Base-by-base conservation (phyloP, 2,113 vertebrate genomes). In the Anguilla rostrata region DNA sequence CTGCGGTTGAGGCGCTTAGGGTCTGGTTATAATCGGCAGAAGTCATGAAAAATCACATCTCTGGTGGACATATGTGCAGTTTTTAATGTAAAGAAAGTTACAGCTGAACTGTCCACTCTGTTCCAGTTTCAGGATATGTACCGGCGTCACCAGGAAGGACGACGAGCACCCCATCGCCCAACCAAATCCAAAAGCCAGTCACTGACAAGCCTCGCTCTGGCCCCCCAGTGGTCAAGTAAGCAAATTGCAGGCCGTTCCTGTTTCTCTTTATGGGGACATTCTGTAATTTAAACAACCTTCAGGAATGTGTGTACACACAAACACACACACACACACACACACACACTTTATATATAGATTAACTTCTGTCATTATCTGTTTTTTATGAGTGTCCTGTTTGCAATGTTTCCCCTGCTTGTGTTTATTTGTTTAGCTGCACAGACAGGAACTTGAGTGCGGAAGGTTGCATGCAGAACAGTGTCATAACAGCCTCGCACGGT, bases 121-220 rank as follows among this genome's bases (percentile, higher is more conserved):
- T 8, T 91, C 84, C 89, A 99, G 98, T 98, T 91, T 96, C 98
- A 92, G 97, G 97, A 85, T 95, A 96, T 83, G 86, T 97, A 78
- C 97, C 96, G 5, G 94, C 93, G 40, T 90, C 91, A 94, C 87
- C 95, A 93, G 84, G 96, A 94, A 83, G 92, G 91, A 53, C 49
- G 81, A 89, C 90, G 86, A 97, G 91, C 41, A 96, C 96, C 20
- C 90, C 93, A 0, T 87, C 88, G 1, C 94, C 95, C 53, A 95
- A 92, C 88, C 97, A 92, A 29, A 90, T 90, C 83, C 91, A 92
- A 84, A 93, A 85, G 89, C 89, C 91, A 60, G 92, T 96, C 39
- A 98, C 97, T 29, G 92, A 92, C 39, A 90, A 91, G 63, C 93
- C 96, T 81, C 95, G 85, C 88, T 90, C 18, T 90, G 96, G 89